phyloP scores from a whole-genome alignment of 2,113 vertebrate genomes.

The Chionodraco myersi region DNA sequence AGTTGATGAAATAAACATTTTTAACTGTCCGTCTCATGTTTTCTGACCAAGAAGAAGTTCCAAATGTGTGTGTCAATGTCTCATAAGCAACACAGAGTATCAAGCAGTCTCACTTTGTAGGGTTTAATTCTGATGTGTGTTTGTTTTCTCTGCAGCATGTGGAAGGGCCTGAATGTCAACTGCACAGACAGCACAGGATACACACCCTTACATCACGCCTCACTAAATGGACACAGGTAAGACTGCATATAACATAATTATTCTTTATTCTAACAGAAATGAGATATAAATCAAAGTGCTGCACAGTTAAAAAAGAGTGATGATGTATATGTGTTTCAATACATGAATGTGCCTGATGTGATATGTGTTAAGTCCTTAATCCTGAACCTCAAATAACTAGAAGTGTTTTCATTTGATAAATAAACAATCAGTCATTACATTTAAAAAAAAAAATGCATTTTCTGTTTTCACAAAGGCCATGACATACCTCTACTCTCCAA shows the following conservation, averaged over 20 bases:
- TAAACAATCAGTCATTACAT: too few species aligned
- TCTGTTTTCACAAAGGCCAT: not conserved
- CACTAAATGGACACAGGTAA: conserved; percentile 97
- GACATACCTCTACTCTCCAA: not conserved
- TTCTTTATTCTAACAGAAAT: too few species aligned
- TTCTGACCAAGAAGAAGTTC: not conserved
- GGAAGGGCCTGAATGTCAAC: conserved; percentile 95
- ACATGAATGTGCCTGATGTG: not conserved
- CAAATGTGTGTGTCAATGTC: not conserved
- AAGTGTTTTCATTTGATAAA: too few species aligned
- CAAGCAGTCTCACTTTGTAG: not conserved
- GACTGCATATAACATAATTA: conserved; percentile 14
- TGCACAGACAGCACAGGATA: conserved; percentile 95
- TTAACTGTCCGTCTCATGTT: not conserved
- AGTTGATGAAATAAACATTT: not conserved
- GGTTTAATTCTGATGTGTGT: conserved; percentile 25
- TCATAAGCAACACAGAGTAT: not conserved
- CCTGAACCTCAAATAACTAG: not conserved
- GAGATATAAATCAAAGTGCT: too few species aligned
- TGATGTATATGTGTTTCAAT: too few species aligned
- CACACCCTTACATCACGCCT: conserved; percentile 93
- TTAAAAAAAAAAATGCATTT: too few species aligned
- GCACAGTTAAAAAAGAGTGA: too few species aligned
- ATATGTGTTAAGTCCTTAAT: too few species aligned
- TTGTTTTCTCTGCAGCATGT: conserved; percentile 90